phyloP scores from a whole-genome alignment of 2,797 vertebrate genomes.

The Lutjanus argentimaculatus region DNA sequence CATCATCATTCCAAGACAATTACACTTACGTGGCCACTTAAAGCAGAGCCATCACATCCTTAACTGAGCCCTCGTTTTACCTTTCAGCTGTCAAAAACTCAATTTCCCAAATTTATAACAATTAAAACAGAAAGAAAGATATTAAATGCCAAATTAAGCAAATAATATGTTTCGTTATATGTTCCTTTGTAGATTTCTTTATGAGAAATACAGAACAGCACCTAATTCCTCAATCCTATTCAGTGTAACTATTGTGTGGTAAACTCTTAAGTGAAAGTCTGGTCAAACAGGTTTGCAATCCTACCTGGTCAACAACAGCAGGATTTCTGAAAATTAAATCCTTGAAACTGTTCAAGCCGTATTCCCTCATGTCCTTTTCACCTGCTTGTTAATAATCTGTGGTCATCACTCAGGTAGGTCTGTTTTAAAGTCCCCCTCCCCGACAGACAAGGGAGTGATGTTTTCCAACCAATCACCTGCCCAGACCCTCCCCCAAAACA shows the following conservation, averaged over 20 bases:
- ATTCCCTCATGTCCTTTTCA: constrained; percentile 65
- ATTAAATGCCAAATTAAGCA: not conserved
- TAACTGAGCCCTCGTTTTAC: not conserved
- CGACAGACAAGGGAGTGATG: constrained; percentile 35
- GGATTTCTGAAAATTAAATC: constrained; percentile 71
- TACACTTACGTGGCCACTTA: not conserved
- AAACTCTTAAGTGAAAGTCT: not conserved
- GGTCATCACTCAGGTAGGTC: constrained; percentile 30
- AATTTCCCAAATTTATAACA: too few relatives aligned
- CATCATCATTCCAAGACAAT: not conserved
- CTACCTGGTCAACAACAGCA: constrained; percentile 67
- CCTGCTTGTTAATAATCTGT: constrained; percentile 22
- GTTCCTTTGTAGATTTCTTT: not conserved
- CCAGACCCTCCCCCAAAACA: constrained; percentile 30
- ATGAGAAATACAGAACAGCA: not conserved
- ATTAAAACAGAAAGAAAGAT: not conserved
- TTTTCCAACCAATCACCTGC: constrained; percentile 61
- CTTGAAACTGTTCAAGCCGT: constrained; percentile 60
- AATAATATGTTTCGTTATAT: not conserved
- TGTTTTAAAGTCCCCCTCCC: constrained; percentile 54
- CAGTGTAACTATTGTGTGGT: not conserved
- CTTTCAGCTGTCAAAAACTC: not conserved
- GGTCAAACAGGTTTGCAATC: constrained; percentile 19
- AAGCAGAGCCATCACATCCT: not conserved
- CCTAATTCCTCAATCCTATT: not conserved